Base-by-base conservation (phyloP, 2,888 invertebrate genomes). In the Eulithis testata region DNA sequence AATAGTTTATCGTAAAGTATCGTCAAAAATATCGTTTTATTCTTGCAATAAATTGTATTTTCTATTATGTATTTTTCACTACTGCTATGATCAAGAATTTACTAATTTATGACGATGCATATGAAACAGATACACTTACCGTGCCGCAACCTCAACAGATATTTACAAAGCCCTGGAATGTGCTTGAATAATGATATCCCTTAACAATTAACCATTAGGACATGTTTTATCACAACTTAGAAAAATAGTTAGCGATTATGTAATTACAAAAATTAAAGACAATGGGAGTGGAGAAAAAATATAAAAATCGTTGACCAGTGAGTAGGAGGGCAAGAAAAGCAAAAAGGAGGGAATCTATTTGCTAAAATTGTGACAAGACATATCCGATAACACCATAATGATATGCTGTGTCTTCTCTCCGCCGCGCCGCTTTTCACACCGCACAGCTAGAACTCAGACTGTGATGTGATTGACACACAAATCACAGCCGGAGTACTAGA, bases 401-500 rank as follows among this genome's bases (percentile, higher is more conserved):
- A 61, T 61, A 69, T 73, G 63, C 60, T 56, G 68, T 67, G 57
- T 75, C 69, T 68, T 51, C 67, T 49, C 56, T 31, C 21, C 71
- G 70, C 37, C 61, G 67, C 71, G 71, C 57, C 70, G 76, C 67
- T 66, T 69, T 36, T 37, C 83, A 86, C 90, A 90, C 89, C 95
- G 94, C 96, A 93, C 91, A 97, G 96, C 96, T 97, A 97, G 97
- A 97, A 97, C 97, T 97, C 97, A 97, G 97, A 97, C 97, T 97
- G 97, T 97, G 97, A 97, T 97, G 97, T 96, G 97, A 95, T 68
- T 76, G 77, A 73, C 85, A 95, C 96, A 97, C 97, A 95, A 92
- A 94, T 96, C 97, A 96, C 97, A 96, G 96, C 89, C 94, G 91
- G 95, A 96, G 96, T 94, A 93, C 97, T 95, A 95, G 95, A 88